Conservation (phyloP, 1,140 invertebrate species). For the Drosophila willistoni region DNA sequence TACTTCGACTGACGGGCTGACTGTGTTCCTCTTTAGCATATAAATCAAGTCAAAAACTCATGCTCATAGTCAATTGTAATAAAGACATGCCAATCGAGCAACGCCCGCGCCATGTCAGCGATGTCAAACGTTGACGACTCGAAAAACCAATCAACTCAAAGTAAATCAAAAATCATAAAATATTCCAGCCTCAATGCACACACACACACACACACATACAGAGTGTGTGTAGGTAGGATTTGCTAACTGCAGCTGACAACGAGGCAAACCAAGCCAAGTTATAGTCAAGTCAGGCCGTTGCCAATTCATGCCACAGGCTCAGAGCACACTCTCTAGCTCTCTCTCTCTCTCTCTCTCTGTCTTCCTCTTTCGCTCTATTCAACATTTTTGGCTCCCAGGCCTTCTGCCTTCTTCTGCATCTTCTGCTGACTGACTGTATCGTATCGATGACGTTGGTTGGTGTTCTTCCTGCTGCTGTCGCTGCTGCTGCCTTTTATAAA, state of each 20-base stretch:
- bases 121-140: slow-evolving; percentile 53
- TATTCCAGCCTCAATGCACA: slow-evolving; percentile 39
- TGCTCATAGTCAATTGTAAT: slow-evolving; percentile 59
- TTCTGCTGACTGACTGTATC: slow-evolving; percentile 37
- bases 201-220: slow-evolving; percentile 33
- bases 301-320: not conserved
- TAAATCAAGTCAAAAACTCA: slow-evolving; percentile 53
- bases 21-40: slow-evolving; percentile 48
- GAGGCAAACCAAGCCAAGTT: slow-evolving; percentile 24
- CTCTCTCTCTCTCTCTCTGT: not conserved
- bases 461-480: not conserved
- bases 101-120: slow-evolving; percentile 76
- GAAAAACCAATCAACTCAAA: slow-evolving; percentile 78
- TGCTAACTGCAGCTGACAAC: slow-evolving; percentile 61
- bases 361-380: not conserved
- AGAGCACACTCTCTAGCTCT: not conserved
- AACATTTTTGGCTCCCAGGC: slow-evolving; percentile 13
- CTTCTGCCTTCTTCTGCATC: not conserved
- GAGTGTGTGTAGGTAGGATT: slow-evolving; percentile 55
- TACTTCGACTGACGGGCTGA: not conserved
- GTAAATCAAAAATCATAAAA: slow-evolving; percentile 80
- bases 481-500: slow-evolving; percentile 69
- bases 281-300: not conserved
- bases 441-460: slow-evolving; percentile 40
- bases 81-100: slow-evolving; percentile 78